phyloP scores from a whole-genome alignment of 2,797 vertebrate species.

The Sparidentex hasta region DNA sequence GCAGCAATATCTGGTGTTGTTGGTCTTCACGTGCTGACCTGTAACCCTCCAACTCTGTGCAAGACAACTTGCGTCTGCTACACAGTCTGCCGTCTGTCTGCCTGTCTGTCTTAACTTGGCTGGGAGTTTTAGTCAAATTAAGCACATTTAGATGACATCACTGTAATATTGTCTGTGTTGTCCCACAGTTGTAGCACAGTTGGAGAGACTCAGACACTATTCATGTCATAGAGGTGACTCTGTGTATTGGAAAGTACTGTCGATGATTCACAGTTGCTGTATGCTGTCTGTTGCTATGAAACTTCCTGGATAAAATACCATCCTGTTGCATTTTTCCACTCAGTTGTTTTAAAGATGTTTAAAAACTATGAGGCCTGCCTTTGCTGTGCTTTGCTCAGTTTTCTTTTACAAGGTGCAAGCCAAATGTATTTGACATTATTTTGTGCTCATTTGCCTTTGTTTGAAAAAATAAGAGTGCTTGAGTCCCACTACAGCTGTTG shows the following conservation, averaged over 20 bases:
- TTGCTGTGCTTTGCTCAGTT: neutral
- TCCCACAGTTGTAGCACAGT: neutral
- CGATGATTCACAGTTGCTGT: neutral
- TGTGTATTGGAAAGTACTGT: neutral
- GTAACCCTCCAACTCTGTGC: neutral
- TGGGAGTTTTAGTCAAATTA: neutral
- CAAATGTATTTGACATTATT: too few relatives aligned
- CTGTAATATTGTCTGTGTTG: neutral
- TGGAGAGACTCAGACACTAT: neutral
- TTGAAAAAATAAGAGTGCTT: too few relatives aligned
- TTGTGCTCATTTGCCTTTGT: too few relatives aligned
- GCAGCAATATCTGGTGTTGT: neutral
- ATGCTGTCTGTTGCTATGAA: neutral
- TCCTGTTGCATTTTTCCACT: neutral
- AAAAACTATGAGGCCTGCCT: neutral
- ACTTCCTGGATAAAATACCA: neutral
- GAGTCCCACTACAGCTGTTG: too few relatives aligned
- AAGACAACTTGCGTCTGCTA: neutral
- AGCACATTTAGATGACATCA: neutral
- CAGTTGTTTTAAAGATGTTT: neutral
- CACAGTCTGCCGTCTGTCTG: neutral
- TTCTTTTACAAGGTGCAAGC: neutral
- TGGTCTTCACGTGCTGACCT: conserved; percentile 9
- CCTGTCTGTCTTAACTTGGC: neutral
- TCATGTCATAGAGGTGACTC: too few relatives aligned